A percentile compares a stretch with the other conserved stretches of the same genome.
Evolutionary conservation across 2,888 invertebrate genomes (phyloP).

Genomic region (Seira musarum): DNA sequence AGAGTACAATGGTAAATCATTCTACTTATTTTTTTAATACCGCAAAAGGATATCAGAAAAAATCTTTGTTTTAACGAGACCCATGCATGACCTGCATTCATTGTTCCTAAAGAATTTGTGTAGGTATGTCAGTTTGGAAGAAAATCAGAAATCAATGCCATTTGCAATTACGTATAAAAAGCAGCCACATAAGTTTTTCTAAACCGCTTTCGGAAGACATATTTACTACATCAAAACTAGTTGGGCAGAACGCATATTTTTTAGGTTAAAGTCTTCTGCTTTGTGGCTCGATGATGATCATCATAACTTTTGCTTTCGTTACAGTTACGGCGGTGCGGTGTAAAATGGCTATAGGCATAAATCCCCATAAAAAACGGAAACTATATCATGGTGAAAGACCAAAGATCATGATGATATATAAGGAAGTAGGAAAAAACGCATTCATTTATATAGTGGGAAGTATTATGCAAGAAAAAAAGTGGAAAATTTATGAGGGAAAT

Average conservation of each 20-base stretch:
- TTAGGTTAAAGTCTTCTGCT: too few relatives aligned
- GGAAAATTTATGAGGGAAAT: conserved; percentile 56
- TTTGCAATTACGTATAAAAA: background rate
- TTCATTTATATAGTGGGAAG: background rate
- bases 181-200: too few relatives aligned
- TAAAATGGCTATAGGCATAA: conserved; percentile 35
- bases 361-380: conserved; percentile 49
- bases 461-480: conserved; percentile 31
- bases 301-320: background rate
- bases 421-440: background rate
- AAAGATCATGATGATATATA: conserved; percentile 39
- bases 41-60: background rate
- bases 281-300: too few relatives aligned
- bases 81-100: background rate
- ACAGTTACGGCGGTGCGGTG: background rate
- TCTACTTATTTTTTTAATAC: background rate
- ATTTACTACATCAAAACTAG: background rate
- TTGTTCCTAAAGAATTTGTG: background rate
- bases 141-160: background rate
- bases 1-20: background rate
- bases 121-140: background rate
- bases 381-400: conserved; percentile 39
- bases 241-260: background rate
- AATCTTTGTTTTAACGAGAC: background rate
- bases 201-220: background rate